Evolutionary conservation across 2,113 vertebrate genomes (phyloP).

Genomic region (Myiagra hebetior): DNA sequence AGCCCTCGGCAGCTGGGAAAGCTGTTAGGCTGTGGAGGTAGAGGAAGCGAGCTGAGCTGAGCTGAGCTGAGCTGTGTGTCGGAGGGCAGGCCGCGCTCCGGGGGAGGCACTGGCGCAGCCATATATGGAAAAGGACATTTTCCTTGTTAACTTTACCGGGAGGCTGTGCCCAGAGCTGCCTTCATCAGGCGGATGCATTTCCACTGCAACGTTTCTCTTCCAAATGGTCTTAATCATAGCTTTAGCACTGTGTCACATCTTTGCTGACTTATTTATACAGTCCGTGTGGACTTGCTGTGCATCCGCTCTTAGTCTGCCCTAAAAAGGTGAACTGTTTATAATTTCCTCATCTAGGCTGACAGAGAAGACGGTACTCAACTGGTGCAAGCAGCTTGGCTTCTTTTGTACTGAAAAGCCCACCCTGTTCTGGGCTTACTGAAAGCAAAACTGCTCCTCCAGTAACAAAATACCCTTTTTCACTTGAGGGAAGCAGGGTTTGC

Average conservation of each 20-base stretch:
- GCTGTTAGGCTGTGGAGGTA: neutral
- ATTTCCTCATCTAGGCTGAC: neutral
- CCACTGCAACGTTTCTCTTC: slow-evolving; percentile 38
- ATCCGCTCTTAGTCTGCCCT: slow-evolving; percentile 17
- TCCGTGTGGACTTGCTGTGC: neutral
- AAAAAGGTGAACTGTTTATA: slow-evolving; percentile 62
- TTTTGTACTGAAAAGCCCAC: neutral
- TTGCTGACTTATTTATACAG: slow-evolving; percentile 42
- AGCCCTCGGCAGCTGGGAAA: neutral
- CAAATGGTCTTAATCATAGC: slow-evolving; percentile 52
- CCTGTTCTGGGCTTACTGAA: neutral
- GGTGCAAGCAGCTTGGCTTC: neutral
- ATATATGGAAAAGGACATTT: slow-evolving; percentile 54
- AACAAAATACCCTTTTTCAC: neutral
- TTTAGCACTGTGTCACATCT: slow-evolving; percentile 58
- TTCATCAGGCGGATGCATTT: neutral
- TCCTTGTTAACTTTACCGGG: neutral
- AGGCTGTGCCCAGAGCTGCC: slow-evolving; percentile 2
- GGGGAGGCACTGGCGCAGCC: neutral
- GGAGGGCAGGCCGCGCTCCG: neutral
- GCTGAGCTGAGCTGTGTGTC: neutral
- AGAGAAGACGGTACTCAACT: neutral
- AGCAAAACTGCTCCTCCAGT: neutral
- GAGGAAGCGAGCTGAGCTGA: neutral
- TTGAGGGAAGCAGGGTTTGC: neutral